phyloP scores from a whole-genome alignment of 2,888 invertebrate genomes.

The Caenorhabditis panamensis region DNA sequence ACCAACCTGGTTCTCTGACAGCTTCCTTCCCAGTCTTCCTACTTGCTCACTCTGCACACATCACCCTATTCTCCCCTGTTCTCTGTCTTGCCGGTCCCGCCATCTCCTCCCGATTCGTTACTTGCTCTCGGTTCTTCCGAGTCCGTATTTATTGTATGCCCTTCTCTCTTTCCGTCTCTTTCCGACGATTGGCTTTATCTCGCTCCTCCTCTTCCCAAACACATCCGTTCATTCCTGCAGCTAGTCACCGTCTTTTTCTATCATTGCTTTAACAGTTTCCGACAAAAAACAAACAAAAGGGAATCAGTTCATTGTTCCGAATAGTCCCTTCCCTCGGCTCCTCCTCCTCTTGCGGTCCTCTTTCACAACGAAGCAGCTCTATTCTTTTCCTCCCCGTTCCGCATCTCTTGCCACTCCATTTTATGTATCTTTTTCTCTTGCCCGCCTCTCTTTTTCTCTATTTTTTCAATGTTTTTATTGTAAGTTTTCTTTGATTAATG shows the following conservation, averaged over 20 bases:
- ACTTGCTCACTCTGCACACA: background rate
- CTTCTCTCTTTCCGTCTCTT: background rate
- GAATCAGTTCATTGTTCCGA: background rate
- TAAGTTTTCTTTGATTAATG: slow-evolving; percentile 4
- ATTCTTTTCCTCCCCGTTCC: background rate
- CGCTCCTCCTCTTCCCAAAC: background rate
- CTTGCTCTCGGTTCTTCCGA: background rate
- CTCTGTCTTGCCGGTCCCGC: slow-evolving; percentile 39
- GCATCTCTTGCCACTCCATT: slow-evolving; percentile 18
- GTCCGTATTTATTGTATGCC: background rate
- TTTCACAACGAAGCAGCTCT: slow-evolving; percentile 11
- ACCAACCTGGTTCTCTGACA: slow-evolving; percentile 53
- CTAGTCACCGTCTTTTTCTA: slow-evolving; percentile 3
- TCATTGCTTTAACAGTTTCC: background rate
- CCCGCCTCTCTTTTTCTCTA: slow-evolving; percentile 7
- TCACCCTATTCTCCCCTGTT: background rate
- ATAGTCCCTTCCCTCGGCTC: background rate
- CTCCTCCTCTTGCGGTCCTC: slow-evolving; percentile 10
- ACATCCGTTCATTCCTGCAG: slow-evolving; percentile 7
- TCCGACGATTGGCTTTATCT: slow-evolving; percentile 1
- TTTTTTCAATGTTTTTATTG: slow-evolving; percentile 10
- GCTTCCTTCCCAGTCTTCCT: background rate
- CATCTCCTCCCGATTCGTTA: background rate
- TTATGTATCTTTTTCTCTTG: slow-evolving; percentile 20
- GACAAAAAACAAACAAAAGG: slow-evolving; percentile 3